A percentile compares a stretch with the other conserved stretches of the same genome.
These are phyloP conservation scores for Acheta domesticus DNA, from an alignment of 2,888 invertebrate species.

Conservation along the genomic window DNA sequence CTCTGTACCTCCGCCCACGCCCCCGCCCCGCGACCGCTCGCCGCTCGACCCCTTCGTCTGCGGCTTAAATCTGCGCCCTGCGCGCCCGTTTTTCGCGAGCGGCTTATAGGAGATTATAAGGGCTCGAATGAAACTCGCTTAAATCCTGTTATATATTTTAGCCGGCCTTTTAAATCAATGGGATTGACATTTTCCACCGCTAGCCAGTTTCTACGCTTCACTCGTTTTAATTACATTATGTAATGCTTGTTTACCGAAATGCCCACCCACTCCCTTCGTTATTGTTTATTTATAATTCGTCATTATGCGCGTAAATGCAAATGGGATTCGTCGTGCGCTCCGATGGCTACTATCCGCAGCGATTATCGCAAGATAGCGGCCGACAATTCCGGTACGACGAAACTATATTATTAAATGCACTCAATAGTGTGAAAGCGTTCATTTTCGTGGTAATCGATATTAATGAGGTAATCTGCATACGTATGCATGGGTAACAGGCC, in stretches of 20 bases:
- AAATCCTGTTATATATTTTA: conserved; percentile 9
- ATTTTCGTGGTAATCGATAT: not conserved
- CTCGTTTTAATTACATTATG: not conserved
- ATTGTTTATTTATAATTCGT: not conserved
- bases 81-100: not conserved
- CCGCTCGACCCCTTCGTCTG: not conserved
- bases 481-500: not conserved
- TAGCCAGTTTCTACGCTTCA: not conserved
- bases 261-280: not conserved
- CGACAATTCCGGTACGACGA: not conserved
- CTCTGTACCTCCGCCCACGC: not conserved
- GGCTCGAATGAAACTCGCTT: not conserved
- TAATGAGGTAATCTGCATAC: not conserved
- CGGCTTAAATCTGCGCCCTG: not conserved
- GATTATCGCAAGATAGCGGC: not conserved
- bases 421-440: not conserved
- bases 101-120: not conserved
- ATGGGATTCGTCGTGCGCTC: not conserved
- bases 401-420: conserved; percentile 10
- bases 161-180: conserved; percentile 1
- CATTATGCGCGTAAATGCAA: not conserved
- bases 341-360: not conserved
- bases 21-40: not conserved
- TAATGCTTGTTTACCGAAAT: not conserved
- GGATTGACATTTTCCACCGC: not conserved